Percentiles rank a stretch among this genome's conserved stretches.
Evolutionary conservation across 1,140 invertebrate genomes (phyloP).

Genomic region (Microplitis mediator): DNA sequence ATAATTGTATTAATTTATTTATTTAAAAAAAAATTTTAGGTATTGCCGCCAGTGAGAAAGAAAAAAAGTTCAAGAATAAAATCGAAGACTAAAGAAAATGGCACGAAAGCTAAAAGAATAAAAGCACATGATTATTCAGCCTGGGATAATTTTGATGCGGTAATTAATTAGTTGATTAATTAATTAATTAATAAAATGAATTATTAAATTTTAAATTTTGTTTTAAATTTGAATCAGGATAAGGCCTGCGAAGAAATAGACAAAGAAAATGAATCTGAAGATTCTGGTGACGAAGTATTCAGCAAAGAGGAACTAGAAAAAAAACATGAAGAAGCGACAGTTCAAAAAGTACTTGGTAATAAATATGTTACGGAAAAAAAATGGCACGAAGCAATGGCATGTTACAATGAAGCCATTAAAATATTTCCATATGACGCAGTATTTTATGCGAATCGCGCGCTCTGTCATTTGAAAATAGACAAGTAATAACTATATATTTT

Average conservation of each 20-base stretch:
- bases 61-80: constrained; percentile 34
- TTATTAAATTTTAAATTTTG: not conserved
- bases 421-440: constrained; percentile 79
- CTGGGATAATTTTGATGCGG: constrained; percentile 85
- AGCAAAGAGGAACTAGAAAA: constrained; percentile 69
- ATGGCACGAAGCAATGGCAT: constrained; percentile 79
- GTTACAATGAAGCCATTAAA: constrained; percentile 80
- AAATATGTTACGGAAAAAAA: constrained; percentile 76
- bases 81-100: constrained; percentile 31
- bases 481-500: constrained; percentile 64
- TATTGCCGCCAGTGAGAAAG: constrained; percentile 65
- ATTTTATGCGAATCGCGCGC: constrained; percentile 85
- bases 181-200: constrained; percentile 51
- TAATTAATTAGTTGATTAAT: constrained; percentile 51
- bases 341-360: constrained; percentile 75
- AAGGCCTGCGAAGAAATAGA: constrained; percentile 75
- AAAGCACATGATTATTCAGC: constrained; percentile 70
- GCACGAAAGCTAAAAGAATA: constrained; percentile 54
- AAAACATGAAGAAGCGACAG: constrained; percentile 53
- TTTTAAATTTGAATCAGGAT: constrained; percentile 59
- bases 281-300: constrained; percentile 63
- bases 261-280: constrained; percentile 62
- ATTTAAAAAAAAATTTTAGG: constrained; percentile 35
- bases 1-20: too few relatives aligned
- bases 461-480: constrained; percentile 84